phyloP scores from a whole-genome alignment of 2,888 invertebrate species.

The Melanostoma mellinum region DNA sequence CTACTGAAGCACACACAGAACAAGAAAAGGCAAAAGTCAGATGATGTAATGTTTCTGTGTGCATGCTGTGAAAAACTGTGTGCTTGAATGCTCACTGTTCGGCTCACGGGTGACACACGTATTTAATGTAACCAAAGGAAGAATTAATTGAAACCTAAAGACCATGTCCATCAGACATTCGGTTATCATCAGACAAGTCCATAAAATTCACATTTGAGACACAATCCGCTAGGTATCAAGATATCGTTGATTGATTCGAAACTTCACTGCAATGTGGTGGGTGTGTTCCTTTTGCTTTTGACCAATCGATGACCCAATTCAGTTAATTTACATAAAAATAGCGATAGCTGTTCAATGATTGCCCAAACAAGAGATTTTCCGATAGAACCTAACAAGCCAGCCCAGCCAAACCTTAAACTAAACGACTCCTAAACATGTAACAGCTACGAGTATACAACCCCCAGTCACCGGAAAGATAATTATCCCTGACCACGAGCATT shows the following conservation, averaged over 20 bases:
- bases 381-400: too few relatives aligned
- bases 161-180: too few relatives aligned
- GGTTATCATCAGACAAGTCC: constrained; percentile 8
- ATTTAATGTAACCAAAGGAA: too few relatives aligned
- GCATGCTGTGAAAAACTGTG: too few relatives aligned
- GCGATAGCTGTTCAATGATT: constrained; percentile 65
- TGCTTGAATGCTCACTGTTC: too few relatives aligned
- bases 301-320: constrained; percentile 66
- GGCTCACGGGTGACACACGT: too few relatives aligned
- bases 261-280: constrained; percentile 30
- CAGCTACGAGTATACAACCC: not conserved
- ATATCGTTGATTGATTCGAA: constrained; percentile 31
- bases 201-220: constrained; percentile 60
- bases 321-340: constrained; percentile 65
- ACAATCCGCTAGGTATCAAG: constrained; percentile 13
- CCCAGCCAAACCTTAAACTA: not conserved
- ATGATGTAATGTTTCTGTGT: too few relatives aligned
- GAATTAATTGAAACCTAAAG: too few relatives aligned
- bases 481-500: constrained; percentile 62
- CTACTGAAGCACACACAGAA: too few relatives aligned
- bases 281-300: constrained; percentile 15
- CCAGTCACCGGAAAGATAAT: constrained; percentile 42
- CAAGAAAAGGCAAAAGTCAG: too few relatives aligned
- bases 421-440: constrained; percentile 54
- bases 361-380: constrained; percentile 59